These are phyloP conservation scores for Phalanger gymnotis DNA, from an alignment of 2,797 vertebrate species.

Conservation along the genomic window DNA sequence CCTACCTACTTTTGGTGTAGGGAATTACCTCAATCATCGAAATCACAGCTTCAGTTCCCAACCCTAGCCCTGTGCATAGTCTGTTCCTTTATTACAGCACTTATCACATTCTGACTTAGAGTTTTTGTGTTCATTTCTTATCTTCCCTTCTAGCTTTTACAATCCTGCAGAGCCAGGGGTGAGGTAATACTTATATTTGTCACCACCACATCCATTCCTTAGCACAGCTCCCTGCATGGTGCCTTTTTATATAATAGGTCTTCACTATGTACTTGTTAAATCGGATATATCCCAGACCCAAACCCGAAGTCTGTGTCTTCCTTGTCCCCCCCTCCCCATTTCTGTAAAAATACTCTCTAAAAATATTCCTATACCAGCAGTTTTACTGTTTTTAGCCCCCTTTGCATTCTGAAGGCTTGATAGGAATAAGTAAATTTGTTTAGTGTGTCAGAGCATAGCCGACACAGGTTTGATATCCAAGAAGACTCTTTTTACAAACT, in stretches of 20 bases:
- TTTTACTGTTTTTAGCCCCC: not conserved
- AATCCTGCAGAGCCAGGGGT: not conserved
- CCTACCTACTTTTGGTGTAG: not conserved
- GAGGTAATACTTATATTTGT: not conserved
- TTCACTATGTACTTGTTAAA: not conserved
- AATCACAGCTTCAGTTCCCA: not conserved
- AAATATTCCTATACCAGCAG: not conserved
- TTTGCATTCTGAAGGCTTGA: not conserved
- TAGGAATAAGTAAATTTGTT: not conserved
- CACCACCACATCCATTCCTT: not conserved
- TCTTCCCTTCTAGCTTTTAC: not conserved
- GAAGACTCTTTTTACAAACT: not conserved
- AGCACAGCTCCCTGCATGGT: not conserved
- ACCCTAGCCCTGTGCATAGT: not conserved
- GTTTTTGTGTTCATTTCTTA: not conserved
- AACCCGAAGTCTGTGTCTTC: not conserved
- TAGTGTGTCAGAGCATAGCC: not conserved
- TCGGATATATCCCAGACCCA: not conserved
- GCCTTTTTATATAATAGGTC: not conserved
- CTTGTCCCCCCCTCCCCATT: not conserved
- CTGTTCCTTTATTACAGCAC: not conserved
- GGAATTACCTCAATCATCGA: not conserved
- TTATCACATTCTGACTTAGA: not conserved
- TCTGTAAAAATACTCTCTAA: not conserved
- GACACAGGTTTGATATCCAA: constrained; percentile 19